A percentile compares a stretch with the other conserved stretches of the same genome.
These are phyloP conservation scores for Lysiphlebus fabarum DNA, from an alignment of 1,140 invertebrate species.

Conservation along the genomic window DNA sequence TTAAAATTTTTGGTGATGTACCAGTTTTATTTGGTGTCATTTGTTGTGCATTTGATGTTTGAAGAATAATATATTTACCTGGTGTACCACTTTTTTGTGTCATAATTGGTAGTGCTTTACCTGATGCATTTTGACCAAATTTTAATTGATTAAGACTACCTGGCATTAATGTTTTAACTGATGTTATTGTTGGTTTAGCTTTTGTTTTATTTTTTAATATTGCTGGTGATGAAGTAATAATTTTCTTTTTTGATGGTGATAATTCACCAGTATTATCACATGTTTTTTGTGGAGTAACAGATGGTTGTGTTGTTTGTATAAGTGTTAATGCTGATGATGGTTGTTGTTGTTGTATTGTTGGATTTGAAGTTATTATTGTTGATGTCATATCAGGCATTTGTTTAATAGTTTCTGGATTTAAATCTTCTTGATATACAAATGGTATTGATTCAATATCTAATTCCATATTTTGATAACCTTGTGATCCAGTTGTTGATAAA, in stretches of 20 bases:
- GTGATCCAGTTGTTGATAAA: constrained; percentile 19
- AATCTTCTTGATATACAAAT: constrained; percentile 66
- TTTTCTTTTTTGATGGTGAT: constrained; percentile 42
- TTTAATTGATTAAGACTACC: constrained; percentile 43
- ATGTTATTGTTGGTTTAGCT: constrained; percentile 49
- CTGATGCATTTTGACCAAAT: constrained; percentile 34
- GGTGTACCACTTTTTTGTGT: constrained; percentile 47
- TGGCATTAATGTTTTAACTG: constrained; percentile 46
- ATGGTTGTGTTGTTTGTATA: constrained; percentile 23
- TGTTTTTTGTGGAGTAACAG: constrained; percentile 22
- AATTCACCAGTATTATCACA: constrained; percentile 7
- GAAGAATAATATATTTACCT: constrained; percentile 64
- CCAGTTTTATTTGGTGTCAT: constrained; percentile 37
- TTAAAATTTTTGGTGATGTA: constrained; percentile 36
- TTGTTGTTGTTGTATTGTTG: constrained; percentile 17
- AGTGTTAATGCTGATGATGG: background rate
- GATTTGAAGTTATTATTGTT: constrained; percentile 49
- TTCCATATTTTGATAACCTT: constrained; percentile 58
- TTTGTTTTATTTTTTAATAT: constrained; percentile 50
- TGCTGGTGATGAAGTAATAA: constrained; percentile 41
- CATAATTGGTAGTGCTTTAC: constrained; percentile 33
- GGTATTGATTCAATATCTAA: constrained; percentile 74
- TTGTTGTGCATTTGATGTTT: constrained; percentile 49
- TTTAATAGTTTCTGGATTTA: constrained; percentile 61
- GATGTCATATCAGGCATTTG: constrained; percentile 67